Evolutionary conservation across 2,113 vertebrate species (phyloP).

Genomic region (Gobio gobio): DNA sequence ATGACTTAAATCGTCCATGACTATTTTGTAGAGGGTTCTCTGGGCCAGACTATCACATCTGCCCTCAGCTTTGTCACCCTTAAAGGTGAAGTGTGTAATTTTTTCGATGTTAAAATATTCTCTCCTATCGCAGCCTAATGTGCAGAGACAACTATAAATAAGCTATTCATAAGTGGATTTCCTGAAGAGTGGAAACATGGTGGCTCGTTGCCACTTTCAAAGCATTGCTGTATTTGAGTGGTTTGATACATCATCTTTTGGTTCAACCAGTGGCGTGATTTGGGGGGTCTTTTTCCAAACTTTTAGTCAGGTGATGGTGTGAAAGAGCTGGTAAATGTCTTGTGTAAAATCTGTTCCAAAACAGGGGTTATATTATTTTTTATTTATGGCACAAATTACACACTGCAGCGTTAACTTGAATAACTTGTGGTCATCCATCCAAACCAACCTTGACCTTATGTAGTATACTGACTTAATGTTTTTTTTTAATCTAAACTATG

Average conservation of each 20-base stretch:
- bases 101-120: not conserved
- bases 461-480: no score
- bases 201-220: not conserved
- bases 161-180: not conserved
- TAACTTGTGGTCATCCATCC: not conserved
- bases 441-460: no score
- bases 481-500: no score
- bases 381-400: not conserved
- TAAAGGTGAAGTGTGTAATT: conserved; percentile 12
- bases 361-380: not conserved
- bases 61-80: conserved; percentile 7
- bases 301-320: not conserved
- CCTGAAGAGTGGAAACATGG: not conserved
- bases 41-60: conserved; percentile 12
- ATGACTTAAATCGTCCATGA: not conserved
- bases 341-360: not conserved
- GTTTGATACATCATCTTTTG: no score
- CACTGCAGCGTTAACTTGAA: not conserved
- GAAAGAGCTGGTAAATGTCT: not conserved
- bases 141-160: conserved; percentile 12
- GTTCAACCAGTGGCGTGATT: no score
- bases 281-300: not conserved
- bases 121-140: not conserved
- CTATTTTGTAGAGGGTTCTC: not conserved
- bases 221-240: not conserved